Conservation (phyloP, 2,113 vertebrate species). For the Platichthys flesus region DNA sequence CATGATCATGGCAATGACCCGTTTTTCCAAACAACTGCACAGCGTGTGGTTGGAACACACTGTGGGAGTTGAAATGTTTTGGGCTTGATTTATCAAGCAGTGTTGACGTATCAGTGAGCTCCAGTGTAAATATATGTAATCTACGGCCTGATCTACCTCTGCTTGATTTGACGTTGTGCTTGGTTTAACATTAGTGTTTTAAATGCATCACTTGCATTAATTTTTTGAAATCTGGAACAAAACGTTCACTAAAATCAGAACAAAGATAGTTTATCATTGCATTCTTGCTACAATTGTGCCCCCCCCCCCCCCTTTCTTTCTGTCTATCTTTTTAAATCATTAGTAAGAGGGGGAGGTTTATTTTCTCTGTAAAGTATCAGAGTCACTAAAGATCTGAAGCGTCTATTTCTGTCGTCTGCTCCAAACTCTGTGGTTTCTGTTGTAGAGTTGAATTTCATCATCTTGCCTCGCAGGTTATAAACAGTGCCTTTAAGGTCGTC, state of each 20-base stretch:
- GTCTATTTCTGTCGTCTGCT: background rate
- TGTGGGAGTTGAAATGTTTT: conserved; percentile 59
- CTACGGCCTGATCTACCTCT: conserved; percentile 34
- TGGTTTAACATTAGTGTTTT: conserved; percentile 9
- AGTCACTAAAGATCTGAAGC: conserved; percentile 3
- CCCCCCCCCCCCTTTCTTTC: background rate
- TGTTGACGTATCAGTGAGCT: conserved; percentile 28
- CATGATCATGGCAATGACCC: conserved; percentile 74
- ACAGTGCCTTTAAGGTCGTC: conserved; percentile 17
- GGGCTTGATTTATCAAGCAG: conserved; percentile 61
- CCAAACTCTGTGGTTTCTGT: background rate
- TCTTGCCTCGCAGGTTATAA: conserved; percentile 33
- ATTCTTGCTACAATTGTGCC: conserved; percentile 1
- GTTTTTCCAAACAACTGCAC: conserved; percentile 69
- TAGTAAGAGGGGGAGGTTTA: conserved; percentile 4
- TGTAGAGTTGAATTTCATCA: conserved; percentile 16
- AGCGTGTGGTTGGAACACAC: conserved; percentile 61
- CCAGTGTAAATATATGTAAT: conserved; percentile 42
- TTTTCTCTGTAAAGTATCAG: conserved; percentile 3
- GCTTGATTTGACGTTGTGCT: conserved; percentile 27
- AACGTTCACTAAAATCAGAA: background rate
- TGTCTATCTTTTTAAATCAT: background rate
- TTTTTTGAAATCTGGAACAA: no score
- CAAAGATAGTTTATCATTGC: background rate
- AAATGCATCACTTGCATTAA: background rate